These are phyloP conservation scores for Drosophila sp. DNA, from an alignment of 1,140 invertebrate species.

Conservation along the genomic window DNA sequence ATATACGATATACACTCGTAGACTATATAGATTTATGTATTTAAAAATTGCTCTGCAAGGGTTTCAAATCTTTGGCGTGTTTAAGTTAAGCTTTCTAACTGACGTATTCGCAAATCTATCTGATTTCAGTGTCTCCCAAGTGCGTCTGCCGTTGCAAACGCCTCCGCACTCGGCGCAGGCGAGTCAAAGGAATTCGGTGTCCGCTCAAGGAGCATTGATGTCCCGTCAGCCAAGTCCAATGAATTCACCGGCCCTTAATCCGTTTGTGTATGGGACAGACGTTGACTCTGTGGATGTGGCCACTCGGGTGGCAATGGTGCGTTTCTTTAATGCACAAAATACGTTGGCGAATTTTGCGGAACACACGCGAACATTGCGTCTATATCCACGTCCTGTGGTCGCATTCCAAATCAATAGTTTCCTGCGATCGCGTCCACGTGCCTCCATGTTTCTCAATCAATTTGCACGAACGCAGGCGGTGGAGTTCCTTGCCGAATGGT, in stretches of 20 bases:
- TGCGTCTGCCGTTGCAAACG: constrained; percentile 71
- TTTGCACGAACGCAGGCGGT: constrained; percentile 98
- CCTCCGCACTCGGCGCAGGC: constrained; percentile 73
- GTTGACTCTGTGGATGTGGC: constrained; percentile 99
- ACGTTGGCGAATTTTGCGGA: constrained; percentile 98
- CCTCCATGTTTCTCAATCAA: constrained; percentile 94
- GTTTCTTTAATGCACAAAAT: constrained; percentile 99
- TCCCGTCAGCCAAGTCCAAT: constrained; percentile 82
- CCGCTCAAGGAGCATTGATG: constrained; percentile 68
- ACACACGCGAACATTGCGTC: constrained; percentile 96
- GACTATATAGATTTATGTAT: too few relatives aligned
- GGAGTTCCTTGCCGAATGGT: constrained; percentile 99
- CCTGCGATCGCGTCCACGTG: constrained; percentile 94
- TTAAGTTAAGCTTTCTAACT: too few relatives aligned
- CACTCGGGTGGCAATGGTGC: constrained; percentile 98
- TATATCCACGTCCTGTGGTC: constrained; percentile 99
- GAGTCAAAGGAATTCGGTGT: constrained; percentile 81
- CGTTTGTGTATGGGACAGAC: constrained; percentile 97
- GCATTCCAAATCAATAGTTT: constrained; percentile 99
- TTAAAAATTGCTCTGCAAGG: too few relatives aligned
- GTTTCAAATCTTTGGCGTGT: too few relatives aligned
- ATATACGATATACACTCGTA: too few relatives aligned
- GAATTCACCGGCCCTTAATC: constrained; percentile 88
- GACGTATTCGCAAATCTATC: not conserved
- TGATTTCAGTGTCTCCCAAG: constrained; percentile 69